Evolutionary conservation across 2,113 vertebrate genomes (phyloP).

Genomic region (Bagarius yarrelli): DNA sequence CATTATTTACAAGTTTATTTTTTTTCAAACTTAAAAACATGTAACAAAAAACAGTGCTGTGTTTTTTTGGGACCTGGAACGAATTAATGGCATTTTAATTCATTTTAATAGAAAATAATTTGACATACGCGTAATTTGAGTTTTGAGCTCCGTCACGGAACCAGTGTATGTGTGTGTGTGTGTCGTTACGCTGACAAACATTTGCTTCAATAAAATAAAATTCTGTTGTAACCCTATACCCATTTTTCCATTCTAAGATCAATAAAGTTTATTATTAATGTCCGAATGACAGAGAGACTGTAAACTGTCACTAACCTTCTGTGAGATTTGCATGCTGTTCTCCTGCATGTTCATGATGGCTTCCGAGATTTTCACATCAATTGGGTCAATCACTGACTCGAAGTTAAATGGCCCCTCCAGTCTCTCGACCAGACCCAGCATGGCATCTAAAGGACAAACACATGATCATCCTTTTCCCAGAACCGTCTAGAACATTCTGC

Average conservation of each 20-base stretch:
- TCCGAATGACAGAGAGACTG: neutral
- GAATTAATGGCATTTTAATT: too few species aligned
- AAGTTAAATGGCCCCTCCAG: constrained; percentile 97
- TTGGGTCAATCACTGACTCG: constrained; percentile 93
- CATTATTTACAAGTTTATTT: too few species aligned
- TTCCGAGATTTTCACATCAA: constrained; percentile 95
- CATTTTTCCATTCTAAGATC: neutral
- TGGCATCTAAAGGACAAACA: constrained; percentile 76
- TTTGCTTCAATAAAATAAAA: too few species aligned
- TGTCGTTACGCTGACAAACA: too few species aligned
- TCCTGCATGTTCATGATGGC: constrained; percentile 99
- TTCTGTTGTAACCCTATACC: neutral
- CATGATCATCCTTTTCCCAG: neutral
- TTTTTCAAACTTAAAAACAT: too few species aligned
- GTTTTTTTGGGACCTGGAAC: too few species aligned
- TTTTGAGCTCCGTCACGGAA: too few species aligned
- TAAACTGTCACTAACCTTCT: constrained; percentile 77
- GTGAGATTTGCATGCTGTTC: constrained; percentile 94
- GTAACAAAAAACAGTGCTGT: too few species aligned
- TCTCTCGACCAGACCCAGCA: constrained; percentile 87
- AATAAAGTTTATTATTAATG: neutral
- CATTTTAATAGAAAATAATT: too few species aligned
- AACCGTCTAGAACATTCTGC: too few species aligned
- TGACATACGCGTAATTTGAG: too few species aligned
- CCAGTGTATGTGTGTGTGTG: too few species aligned